Conservation (phyloP, 2,888 invertebrate species). For the Euzophera pinguis region DNA sequence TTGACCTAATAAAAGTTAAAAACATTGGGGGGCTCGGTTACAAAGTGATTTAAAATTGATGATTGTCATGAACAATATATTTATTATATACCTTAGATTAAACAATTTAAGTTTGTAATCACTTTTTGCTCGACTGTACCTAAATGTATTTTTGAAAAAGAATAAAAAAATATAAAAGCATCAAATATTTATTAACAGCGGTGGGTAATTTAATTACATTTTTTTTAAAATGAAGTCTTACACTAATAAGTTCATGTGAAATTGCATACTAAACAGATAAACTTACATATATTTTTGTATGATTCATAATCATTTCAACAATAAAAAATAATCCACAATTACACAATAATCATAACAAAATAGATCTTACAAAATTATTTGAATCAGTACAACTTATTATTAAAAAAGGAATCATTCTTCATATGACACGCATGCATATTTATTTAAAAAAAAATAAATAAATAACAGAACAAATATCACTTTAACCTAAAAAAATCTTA, state of each 20-base stretch:
- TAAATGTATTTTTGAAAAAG: too few relatives aligned
- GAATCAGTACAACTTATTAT: neutral
- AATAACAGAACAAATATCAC: too few relatives aligned
- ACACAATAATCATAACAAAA: neutral
- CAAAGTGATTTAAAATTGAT: too few relatives aligned
- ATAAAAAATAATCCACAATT: neutral
- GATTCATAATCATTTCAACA: neutral
- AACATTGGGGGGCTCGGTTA: too few relatives aligned
- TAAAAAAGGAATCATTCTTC: neutral
- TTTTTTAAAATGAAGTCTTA: neutral
- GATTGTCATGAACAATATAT: too few relatives aligned
- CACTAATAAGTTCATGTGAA: neutral
- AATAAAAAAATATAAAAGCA: neutral
- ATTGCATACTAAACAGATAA: neutral
- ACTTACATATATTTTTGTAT: neutral
- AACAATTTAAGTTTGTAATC: too few relatives aligned
- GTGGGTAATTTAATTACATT: conserved; percentile 23
- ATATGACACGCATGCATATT: neutral
- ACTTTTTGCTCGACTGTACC: too few relatives aligned
- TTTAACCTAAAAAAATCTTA: too few relatives aligned
- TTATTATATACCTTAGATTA: too few relatives aligned
- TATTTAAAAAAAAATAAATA: neutral
- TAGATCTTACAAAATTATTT: too few relatives aligned
- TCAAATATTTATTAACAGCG: conserved; percentile 19
- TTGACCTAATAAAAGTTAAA: neutral